A percentile compares a stretch with the other conserved stretches of the same genome.
phyloP scores from a whole-genome alignment of 1,140 invertebrate genomes.

The Drosophila lowei region DNA sequence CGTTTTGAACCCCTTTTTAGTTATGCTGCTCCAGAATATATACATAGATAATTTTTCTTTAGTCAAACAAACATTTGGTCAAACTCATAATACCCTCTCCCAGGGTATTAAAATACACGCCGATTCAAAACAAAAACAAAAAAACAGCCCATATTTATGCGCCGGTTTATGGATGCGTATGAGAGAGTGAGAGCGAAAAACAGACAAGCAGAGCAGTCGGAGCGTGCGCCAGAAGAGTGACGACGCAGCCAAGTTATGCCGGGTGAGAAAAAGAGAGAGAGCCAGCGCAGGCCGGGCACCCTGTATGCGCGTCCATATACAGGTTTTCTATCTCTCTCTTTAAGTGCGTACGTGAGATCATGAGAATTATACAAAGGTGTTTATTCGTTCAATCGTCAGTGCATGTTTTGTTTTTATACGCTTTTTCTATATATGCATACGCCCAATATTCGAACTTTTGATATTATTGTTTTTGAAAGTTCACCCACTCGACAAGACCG shows the following conservation, averaged over 20 bases:
- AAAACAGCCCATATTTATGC: constrained; percentile 58
- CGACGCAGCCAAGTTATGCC: constrained; percentile 21
- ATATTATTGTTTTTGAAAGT: constrained; percentile 33
- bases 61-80: too few relatives aligned
- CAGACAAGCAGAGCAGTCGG: background rate
- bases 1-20: too few relatives aligned
- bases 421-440: constrained; percentile 41
- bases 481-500: constrained; percentile 17
- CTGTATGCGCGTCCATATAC: constrained; percentile 50
- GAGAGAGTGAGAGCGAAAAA: constrained; percentile 17
- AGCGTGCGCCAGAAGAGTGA: background rate
- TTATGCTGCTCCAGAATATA: too few relatives aligned
- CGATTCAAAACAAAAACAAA: constrained; percentile 73
- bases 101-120: constrained; percentile 7
- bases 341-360: constrained; percentile 42
- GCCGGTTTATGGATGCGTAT: constrained; percentile 56
- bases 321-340: constrained; percentile 43
- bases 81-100: too few relatives aligned
- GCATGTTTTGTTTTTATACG: constrained; percentile 54
- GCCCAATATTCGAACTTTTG: too few relatives aligned
- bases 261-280: constrained; percentile 23
- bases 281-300: constrained; percentile 49
- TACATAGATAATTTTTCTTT: too few relatives aligned
- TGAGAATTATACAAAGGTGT: too few relatives aligned
- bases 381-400: too few relatives aligned